Evolutionary conservation across 1,140 invertebrate genomes (phyloP).

Genomic region (Paramacrobiotus metropolitanus): DNA sequence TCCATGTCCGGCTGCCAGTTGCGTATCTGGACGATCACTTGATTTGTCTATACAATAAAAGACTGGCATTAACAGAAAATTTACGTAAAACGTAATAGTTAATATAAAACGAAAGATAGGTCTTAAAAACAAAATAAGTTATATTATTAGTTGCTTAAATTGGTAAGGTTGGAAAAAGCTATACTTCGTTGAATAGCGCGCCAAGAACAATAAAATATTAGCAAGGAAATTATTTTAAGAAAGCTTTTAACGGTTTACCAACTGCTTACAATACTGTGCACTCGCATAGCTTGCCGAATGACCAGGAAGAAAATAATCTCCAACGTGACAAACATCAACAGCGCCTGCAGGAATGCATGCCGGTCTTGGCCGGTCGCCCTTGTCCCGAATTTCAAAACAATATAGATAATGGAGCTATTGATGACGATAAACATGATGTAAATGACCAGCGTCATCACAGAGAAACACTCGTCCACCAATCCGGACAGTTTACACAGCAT

Average conservation of each 20-base stretch:
- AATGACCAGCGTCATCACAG: neutral
- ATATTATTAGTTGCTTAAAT: neutral
- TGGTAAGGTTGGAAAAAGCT: neutral
- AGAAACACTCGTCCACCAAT: neutral
- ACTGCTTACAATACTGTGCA: neutral
- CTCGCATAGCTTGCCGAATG: neutral
- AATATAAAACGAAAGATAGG: no score
- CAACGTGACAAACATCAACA: neutral
- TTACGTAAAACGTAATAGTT: no score
- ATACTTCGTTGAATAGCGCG: neutral
- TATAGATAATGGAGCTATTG: neutral
- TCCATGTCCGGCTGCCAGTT: neutral
- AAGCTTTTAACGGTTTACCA: neutral
- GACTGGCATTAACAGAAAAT: no score
- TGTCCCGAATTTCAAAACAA: neutral
- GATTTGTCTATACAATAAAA: neutral
- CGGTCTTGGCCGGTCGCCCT: neutral
- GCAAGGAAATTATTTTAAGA: neutral
- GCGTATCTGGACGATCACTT: neutral
- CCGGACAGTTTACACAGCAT: neutral
- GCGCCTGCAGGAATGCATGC: neutral
- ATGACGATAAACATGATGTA: neutral
- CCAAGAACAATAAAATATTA: neutral
- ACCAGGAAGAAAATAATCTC: neutral
- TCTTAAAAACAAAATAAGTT: neutral